A percentile compares a stretch with the other conserved stretches of the same genome.
These are phyloP conservation scores for Gryon sp. DNA, from an alignment of 1,140 invertebrate genomes.

Conservation along the genomic window DNA sequence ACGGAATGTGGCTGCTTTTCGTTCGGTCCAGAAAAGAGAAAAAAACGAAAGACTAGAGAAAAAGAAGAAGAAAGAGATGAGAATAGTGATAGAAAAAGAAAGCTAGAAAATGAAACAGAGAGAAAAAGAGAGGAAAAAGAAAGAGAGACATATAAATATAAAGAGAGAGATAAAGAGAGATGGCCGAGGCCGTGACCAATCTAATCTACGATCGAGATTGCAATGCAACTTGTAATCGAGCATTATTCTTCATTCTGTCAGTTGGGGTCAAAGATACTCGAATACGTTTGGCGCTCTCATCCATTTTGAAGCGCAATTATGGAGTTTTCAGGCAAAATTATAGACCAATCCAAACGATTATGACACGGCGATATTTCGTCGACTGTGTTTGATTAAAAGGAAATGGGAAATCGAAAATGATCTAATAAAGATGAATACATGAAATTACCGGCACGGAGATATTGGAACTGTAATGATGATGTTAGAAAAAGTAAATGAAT, in stretches of 20 bases:
- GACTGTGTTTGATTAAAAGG: conserved; percentile 6
- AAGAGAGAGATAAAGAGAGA: conserved; percentile 3
- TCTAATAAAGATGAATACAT: conserved; percentile 1
- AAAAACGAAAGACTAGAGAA: not conserved
- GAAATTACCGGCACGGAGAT: not conserved
- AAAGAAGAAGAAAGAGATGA: not conserved
- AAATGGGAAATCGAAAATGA: not conserved
- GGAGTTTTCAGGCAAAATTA: conserved; percentile 33
- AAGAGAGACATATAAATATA: not conserved
- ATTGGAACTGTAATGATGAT: not conserved
- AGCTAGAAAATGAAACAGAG: no score
- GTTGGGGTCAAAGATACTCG: conserved; percentile 44
- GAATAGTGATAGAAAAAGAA: no score
- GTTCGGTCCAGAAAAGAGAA: conserved; percentile 1
- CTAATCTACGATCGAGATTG: conserved; percentile 54
- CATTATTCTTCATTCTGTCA: conserved; percentile 50
- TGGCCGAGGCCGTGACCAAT: conserved; percentile 38
- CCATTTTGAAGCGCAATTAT: conserved; percentile 34
- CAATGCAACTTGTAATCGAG: conserved; percentile 54
- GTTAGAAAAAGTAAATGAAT: not conserved
- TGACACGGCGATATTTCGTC: conserved; percentile 22
- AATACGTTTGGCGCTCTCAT: conserved; percentile 34
- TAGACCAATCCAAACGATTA: conserved; percentile 19
- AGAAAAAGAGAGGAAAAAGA: not conserved
- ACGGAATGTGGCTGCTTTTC: conserved; percentile 24